Evolutionary conservation across 1,140 invertebrate genomes (phyloP).

Genomic region (Phthorimaea operculella): DNA sequence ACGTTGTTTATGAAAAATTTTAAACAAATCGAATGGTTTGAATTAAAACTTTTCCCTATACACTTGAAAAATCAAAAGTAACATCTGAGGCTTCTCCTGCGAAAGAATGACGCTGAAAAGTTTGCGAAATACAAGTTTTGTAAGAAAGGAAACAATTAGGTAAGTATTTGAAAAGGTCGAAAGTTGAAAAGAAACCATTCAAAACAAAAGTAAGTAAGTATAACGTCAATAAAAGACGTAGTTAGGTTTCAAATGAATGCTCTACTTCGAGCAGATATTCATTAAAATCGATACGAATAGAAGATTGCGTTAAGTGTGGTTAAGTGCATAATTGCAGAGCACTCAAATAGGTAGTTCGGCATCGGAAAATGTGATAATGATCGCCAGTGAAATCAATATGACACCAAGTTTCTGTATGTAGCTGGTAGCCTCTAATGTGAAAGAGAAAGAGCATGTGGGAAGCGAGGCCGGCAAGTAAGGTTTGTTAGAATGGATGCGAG

Average conservation of each 20-base stretch:
- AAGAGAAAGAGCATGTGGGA: slow-evolving; percentile 25
- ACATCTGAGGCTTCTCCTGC: neutral
- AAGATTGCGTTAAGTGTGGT: no score
- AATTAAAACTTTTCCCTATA: no score
- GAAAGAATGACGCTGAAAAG: neutral
- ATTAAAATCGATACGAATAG: no score
- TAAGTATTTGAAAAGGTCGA: neutral
- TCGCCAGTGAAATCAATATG: neutral
- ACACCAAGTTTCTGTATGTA: neutral
- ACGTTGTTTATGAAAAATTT: no score
- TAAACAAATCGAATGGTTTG: no score
- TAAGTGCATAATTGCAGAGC: no score
- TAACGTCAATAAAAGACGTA: no score
- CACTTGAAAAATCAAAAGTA: no score
- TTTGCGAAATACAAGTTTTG: slow-evolving; percentile 3
- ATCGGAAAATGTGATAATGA: neutral
- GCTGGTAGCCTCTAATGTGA: slow-evolving; percentile 20
- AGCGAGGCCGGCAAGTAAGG: slow-evolving; percentile 14
- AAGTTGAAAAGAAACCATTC: slow-evolving; percentile 3
- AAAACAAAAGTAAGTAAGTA: neutral
- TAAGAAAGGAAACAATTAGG: neutral
- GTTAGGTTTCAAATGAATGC: no score
- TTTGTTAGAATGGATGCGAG: slow-evolving; percentile 20
- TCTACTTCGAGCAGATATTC: no score
- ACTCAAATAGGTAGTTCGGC: neutral